Evolutionary conservation across 2,888 invertebrate genomes (phyloP), one percentile per base, ranked within the genome.

Genomic region (Pandemis heparana): DNA sequence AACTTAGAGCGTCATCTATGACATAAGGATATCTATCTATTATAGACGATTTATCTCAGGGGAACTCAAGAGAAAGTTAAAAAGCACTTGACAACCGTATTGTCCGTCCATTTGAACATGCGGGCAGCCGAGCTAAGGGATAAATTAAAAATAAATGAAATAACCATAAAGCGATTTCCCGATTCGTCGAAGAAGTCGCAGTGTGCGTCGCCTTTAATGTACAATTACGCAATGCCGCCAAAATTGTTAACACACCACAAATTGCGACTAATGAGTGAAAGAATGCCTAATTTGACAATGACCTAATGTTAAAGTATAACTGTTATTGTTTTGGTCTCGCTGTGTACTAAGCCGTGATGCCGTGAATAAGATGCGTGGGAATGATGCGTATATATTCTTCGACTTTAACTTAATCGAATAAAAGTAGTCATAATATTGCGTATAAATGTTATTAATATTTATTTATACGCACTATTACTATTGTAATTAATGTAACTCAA

Each of bases 201-300:
- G 18, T 23, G 12, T 56, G 56, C 6, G 51, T 16, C 14, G n/a
- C 43, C n/a, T 5, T n/a, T 48, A 6, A n/a, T 48, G 48, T n/a
- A 48, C n/a, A n/a, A 46, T 46, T 56, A 12, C 56, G 56, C 56
- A 56, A 56, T 23, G 56, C 56, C 56, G 56, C 56, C 56, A 56
- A 56, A 56, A 56, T 23, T 10, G 12, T 56, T 56, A 18, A 23
- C 56, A 23, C 56, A 9, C 14, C 48, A 48, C 6, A 16, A 23
- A 56, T 56, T 56, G 23, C 56, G 12, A 18, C 10, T 10, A 39
- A 66, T 66, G 65, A 66, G 39, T 66, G 39, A 66, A 65, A 16
- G 12, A 39, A 39, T 65, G 32, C 38, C 9, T 51, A 38, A 66
- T 39, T 53, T 16, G 39, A 53, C 51, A 64, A 38, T 53, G 53